A percentile compares a stretch with the other conserved stretches of the same genome.
Evolutionary conservation across 2,113 vertebrate species (phyloP).

Genomic region (Macroglossus sobrinus): DNA sequence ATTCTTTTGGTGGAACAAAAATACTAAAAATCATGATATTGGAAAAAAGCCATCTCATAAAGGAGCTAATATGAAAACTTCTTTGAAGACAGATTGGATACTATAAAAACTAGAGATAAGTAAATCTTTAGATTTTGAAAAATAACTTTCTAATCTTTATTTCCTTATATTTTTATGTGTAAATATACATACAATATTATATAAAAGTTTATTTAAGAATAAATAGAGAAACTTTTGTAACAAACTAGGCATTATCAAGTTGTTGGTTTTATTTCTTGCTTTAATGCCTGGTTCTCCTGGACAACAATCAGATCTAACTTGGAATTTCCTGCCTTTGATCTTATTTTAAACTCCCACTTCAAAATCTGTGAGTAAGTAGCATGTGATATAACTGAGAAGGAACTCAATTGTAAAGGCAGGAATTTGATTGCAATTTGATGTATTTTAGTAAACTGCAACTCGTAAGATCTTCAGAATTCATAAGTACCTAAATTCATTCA

Average conservation of each 20-base stretch:
- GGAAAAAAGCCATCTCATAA: background rate
- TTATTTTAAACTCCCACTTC: slow-evolving; percentile 52
- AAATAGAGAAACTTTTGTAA: slow-evolving; percentile 24
- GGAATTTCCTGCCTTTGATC: slow-evolving; percentile 64
- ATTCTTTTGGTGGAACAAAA: slow-evolving; percentile 10
- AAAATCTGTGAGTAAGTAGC: slow-evolving; percentile 50
- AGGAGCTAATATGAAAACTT: background rate
- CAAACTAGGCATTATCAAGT: background rate
- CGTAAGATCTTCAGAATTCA: slow-evolving; percentile 27
- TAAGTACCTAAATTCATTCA: background rate
- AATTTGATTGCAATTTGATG: slow-evolving; percentile 24
- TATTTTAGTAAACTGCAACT: slow-evolving; percentile 3
- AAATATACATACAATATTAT: background rate
- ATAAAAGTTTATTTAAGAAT: background rate
- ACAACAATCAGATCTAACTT: slow-evolving; percentile 32
- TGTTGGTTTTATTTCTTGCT: slow-evolving; percentile 41
- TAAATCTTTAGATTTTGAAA: background rate
- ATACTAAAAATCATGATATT: background rate
- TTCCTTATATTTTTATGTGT: background rate
- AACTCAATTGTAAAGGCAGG: slow-evolving; percentile 48
- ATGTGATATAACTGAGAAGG: slow-evolving; percentile 42
- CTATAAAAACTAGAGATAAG: background rate
- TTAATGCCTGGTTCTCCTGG: slow-evolving; percentile 29
- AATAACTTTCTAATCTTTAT: background rate
- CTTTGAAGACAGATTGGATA: background rate